Conservation (phyloP, 2,113 vertebrate genomes). For the Neoarius graeffei region DNA sequence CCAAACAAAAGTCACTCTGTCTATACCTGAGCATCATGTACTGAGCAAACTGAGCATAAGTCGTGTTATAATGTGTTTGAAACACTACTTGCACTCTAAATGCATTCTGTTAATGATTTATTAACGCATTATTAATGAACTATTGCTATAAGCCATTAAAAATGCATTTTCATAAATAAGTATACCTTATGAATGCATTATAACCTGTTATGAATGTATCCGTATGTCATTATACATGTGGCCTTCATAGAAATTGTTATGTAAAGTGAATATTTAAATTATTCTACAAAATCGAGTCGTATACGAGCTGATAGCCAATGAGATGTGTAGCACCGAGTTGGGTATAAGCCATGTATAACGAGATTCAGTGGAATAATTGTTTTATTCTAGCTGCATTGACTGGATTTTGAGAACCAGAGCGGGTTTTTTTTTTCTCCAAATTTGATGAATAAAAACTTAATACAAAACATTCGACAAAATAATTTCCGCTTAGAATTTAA, state of each 20-base stretch:
- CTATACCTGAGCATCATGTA: neutral
- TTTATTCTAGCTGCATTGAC: too few relatives aligned
- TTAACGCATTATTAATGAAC: too few relatives aligned
- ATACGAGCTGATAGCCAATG: too few relatives aligned
- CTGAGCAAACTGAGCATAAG: neutral
- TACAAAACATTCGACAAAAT: too few relatives aligned
- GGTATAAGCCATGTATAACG: too few relatives aligned
- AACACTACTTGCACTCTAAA: neutral
- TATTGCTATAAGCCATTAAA: neutral
- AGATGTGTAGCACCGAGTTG: too few relatives aligned
- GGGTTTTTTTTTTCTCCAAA: too few relatives aligned
- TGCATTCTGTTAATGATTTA: neutral
- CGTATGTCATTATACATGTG: neutral
- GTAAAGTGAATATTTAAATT: neutral
- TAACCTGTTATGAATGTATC: neutral
- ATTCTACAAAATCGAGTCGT: too few relatives aligned
- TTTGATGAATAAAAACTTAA: too few relatives aligned
- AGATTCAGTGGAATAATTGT: too few relatives aligned
- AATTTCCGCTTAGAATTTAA: too few relatives aligned
- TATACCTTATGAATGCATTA: neutral
- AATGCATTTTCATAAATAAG: neutral
- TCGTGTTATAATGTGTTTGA: neutral
- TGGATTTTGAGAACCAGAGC: too few relatives aligned
- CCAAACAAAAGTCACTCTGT: neutral
- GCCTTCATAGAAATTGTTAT: neutral